These are phyloP conservation scores for Orthosia gothica DNA, from an alignment of 2,888 invertebrate species.

Conservation along the genomic window DNA sequence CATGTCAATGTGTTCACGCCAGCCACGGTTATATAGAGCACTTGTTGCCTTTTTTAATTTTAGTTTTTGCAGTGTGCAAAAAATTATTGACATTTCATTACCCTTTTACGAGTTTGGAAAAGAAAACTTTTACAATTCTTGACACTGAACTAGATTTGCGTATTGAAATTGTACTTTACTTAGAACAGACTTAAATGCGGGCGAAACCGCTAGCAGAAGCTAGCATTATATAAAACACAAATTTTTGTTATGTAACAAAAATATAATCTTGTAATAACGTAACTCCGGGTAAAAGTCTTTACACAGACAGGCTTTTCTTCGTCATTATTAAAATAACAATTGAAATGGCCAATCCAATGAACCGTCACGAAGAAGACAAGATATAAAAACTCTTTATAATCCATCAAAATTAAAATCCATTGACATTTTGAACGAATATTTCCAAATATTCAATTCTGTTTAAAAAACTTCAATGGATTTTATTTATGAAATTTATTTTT, in stretches of 20 bases:
- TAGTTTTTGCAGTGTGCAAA: background rate
- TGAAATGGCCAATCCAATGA: conserved; percentile 8
- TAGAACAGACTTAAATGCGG: background rate
- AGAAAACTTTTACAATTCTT: background rate
- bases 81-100: background rate
- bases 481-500: too few relatives aligned
- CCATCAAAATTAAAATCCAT: conserved; percentile 34
- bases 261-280: background rate
- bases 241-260: background rate
- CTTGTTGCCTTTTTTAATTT: conserved; percentile 9
- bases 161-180: too few relatives aligned
- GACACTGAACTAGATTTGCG: background rate
- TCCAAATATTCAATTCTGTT: conserved; percentile 10
- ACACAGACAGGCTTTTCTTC: background rate
- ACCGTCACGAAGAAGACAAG: conserved; percentile 19
- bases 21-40: too few relatives aligned
- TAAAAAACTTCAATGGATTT: conserved; percentile 11
- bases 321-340: conserved; percentile 13
- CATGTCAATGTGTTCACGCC: too few relatives aligned
- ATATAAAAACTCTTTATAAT: conserved; percentile 31
- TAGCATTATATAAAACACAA: background rate
- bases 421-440: conserved; percentile 33
- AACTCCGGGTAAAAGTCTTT: background rate
- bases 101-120: background rate
- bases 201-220: background rate